Evolutionary conservation across 1,140 invertebrate species (phyloP).

Genomic region (Papilio glaucus): DNA sequence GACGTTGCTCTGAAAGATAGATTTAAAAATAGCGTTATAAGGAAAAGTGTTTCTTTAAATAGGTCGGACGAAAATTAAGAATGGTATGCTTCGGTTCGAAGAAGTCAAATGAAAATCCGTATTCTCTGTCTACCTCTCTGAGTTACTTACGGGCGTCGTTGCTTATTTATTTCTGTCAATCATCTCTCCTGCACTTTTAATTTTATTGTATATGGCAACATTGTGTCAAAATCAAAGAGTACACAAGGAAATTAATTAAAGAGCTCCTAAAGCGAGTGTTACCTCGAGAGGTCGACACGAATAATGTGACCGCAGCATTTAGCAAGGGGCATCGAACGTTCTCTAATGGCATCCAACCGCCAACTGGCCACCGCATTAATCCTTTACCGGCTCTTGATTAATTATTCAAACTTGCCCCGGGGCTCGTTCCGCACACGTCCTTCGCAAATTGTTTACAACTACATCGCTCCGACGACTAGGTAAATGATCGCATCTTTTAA

Average conservation of each 20-base stretch:
- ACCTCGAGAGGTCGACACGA: conserved; percentile 58
- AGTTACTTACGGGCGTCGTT: no score
- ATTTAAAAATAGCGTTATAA: no score
- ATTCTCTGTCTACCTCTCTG: no score
- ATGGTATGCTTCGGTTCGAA: no score
- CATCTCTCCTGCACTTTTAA: not conserved
- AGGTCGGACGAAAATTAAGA: no score
- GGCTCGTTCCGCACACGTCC: conserved; percentile 57
- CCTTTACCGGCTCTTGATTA: conserved; percentile 81
- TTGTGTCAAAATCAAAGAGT: conserved; percentile 38
- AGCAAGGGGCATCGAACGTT: conserved; percentile 76
- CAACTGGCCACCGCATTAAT: conserved; percentile 82
- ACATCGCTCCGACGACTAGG: conserved; percentile 47
- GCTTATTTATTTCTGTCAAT: not conserved
- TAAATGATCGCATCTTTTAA: not conserved
- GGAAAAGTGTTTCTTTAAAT: no score
- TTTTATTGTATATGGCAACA: not conserved
- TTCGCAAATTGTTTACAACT: conserved; percentile 74
- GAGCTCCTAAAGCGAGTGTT: conserved; percentile 48
- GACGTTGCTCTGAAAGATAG: no score
- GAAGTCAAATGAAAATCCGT: no score
- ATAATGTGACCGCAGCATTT: conserved; percentile 79
- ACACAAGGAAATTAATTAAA: conserved; percentile 55
- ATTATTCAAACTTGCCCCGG: conserved; percentile 78
- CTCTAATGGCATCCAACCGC: conserved; percentile 79